phyloP scores from a whole-genome alignment of 2,113 vertebrate species.

The Xiphias gladius region DNA sequence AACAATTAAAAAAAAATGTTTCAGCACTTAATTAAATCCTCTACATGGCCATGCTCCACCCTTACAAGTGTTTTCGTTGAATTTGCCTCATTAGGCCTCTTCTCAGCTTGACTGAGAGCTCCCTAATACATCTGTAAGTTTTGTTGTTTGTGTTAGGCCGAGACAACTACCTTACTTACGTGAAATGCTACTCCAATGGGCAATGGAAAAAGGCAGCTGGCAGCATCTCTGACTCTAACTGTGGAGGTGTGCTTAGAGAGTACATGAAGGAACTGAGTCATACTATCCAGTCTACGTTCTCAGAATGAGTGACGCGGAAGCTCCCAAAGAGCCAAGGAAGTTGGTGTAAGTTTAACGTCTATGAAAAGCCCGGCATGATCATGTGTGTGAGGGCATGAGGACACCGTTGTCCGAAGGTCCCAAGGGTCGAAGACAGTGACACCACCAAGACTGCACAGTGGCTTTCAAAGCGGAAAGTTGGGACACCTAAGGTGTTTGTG shows the following conservation, averaged over 20 bases:
- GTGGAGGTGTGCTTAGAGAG: not conserved
- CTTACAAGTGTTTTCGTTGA: not conserved
- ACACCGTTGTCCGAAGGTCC: too few species aligned
- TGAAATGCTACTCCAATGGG: not conserved
- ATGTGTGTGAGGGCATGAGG: too few species aligned
- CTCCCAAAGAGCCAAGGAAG: too few species aligned
- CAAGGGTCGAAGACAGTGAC: too few species aligned
- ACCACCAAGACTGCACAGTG: too few species aligned
- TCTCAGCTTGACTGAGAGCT: not conserved
- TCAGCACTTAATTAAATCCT: not conserved
- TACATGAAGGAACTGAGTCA: not conserved
- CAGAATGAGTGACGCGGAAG: not conserved
- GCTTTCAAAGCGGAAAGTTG: too few species aligned
- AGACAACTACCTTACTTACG: not conserved
- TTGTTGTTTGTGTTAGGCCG: not conserved
- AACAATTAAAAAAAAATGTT: not conserved
- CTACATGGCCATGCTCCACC: not conserved
- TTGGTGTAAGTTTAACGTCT: too few species aligned
- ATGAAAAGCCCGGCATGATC: too few species aligned
- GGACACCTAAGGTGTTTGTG: too few species aligned
- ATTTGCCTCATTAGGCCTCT: too few species aligned
- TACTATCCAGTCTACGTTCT: not conserved
- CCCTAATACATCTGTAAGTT: not conserved
- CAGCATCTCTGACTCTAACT: not conserved
- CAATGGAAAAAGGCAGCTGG: not conserved